These are phyloP conservation scores for Papilio polytes DNA, from an alignment of 1,140 invertebrate genomes.

Conservation along the genomic window DNA sequence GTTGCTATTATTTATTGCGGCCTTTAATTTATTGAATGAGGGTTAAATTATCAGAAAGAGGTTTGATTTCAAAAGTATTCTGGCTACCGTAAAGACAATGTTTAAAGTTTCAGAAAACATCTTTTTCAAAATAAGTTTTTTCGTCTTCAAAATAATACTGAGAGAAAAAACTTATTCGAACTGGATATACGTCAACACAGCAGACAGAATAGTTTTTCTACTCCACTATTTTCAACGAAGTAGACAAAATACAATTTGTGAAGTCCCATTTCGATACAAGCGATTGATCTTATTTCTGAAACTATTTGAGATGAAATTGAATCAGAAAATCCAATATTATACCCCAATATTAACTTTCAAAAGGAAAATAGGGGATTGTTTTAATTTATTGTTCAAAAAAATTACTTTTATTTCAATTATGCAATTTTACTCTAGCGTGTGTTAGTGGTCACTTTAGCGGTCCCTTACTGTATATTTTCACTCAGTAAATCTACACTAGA, in stretches of 20 bases:
- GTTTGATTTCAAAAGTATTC: neutral
- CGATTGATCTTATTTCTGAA: slow-evolving; percentile 33
- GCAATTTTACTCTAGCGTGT: neutral
- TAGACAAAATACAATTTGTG: slow-evolving; percentile 36
- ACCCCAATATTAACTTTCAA: slow-evolving; percentile 17
- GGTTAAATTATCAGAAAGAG: neutral
- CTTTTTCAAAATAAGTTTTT: slow-evolving; percentile 10
- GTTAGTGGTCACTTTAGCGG: neutral
- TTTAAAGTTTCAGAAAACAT: neutral
- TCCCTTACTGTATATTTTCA: neutral
- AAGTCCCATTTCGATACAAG: slow-evolving; percentile 33
- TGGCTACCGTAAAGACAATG: neutral
- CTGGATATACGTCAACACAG: slow-evolving; percentile 21
- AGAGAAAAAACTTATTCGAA: slow-evolving; percentile 7
- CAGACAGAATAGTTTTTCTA: slow-evolving; percentile 24
- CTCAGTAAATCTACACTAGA: neutral
- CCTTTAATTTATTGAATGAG: neutral
- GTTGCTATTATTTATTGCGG: neutral
- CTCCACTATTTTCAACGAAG: slow-evolving; percentile 11
- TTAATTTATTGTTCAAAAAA: slow-evolving; percentile 6
- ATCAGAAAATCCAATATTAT: slow-evolving; percentile 25
- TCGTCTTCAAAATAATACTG: neutral
- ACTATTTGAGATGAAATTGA: slow-evolving; percentile 35
- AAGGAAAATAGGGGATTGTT: neutral
- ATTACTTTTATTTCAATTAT: neutral